Conservation (phyloP, 2,888 invertebrate genomes). For the Dysmachus trigonus region DNA sequence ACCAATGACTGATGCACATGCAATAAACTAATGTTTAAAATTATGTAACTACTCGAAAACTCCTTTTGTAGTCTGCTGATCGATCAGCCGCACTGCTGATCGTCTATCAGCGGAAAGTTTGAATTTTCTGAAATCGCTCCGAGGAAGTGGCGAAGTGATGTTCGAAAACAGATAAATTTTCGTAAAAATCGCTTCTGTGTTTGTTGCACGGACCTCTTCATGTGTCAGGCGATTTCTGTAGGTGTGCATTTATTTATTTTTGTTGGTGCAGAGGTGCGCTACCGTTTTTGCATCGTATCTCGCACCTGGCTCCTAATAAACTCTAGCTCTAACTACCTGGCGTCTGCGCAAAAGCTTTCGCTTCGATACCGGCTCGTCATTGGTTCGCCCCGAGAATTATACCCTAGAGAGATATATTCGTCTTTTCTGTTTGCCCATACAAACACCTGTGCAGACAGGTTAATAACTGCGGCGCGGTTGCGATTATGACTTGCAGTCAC, state of each 20-base stretch:
- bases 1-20: background rate
- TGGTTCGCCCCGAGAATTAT: background rate
- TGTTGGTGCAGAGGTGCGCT: background rate
- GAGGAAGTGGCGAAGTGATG: slow-evolving; percentile 4
- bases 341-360: slow-evolving; percentile 10
- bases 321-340: background rate
- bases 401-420: background rate
- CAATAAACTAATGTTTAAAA: background rate
- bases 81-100: background rate
- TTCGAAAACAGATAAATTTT: background rate
- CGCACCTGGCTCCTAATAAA: background rate
- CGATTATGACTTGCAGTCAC: background rate
- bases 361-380: background rate
- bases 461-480: slow-evolving; percentile 15
- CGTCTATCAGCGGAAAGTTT: background rate
- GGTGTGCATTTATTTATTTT: too few species aligned
- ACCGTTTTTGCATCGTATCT: background rate
- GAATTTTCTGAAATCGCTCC: background rate
- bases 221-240: background rate
- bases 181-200: background rate
- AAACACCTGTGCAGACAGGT: slow-evolving; percentile 14
- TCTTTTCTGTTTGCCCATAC: background rate
- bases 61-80: background rate
- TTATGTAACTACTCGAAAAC: background rate
- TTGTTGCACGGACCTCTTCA: background rate